phyloP scores from a whole-genome alignment of 2,113 vertebrate genomes.

The Camarhynchus parvulus region DNA sequence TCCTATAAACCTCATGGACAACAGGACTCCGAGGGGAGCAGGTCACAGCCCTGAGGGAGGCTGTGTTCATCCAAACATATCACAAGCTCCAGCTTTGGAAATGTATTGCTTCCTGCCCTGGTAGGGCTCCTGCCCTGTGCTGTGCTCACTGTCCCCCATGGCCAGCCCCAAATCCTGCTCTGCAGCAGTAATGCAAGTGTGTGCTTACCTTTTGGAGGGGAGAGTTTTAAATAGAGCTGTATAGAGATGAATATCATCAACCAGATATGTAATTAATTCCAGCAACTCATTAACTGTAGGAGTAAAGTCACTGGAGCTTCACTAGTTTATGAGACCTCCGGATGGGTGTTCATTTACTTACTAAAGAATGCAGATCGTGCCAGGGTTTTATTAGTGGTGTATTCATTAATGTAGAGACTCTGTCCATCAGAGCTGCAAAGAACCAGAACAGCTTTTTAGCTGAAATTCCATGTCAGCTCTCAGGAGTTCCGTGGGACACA shows the following conservation, averaged over 20 bases:
- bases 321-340: not conserved
- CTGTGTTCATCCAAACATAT: fast-evolving
- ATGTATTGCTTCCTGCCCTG: fast-evolving
- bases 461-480: not conserved
- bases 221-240: not conserved
- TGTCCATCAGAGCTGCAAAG: not conserved
- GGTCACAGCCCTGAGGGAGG: not conserved
- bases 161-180: fast-evolving
- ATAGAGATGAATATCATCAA: not conserved
- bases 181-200: not conserved
- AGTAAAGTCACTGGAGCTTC: slow-evolving; percentile 1
- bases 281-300: not conserved
- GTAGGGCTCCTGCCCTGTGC: too few relatives aligned
- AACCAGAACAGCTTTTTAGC: not conserved
- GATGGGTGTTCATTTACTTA: not conserved
- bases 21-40: fast-evolving
- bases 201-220: not conserved
- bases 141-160: fast-evolving
- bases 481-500: not conserved
- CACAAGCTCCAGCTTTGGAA: not conserved
- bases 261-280: not conserved
- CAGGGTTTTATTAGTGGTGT: not conserved
- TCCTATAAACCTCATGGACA: fast-evolving
- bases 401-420: not conserved
- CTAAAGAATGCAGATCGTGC: not conserved